Conservation (phyloP, 2,797 vertebrate genomes). For the Coregonus ussuriensis region DNA sequence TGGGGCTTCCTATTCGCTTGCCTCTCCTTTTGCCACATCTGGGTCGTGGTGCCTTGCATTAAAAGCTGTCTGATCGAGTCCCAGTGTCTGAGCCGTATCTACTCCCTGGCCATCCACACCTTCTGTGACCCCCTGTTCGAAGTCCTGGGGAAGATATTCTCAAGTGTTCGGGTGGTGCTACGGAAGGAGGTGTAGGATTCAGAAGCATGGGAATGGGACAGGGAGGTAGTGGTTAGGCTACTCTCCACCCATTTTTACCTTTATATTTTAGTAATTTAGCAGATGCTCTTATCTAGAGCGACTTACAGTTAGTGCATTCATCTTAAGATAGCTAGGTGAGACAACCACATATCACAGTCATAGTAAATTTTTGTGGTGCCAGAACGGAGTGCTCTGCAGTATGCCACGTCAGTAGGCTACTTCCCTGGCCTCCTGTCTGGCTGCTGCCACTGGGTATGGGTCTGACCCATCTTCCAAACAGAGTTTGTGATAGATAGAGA, state of each 20-base stretch:
- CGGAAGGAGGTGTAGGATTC: constrained; percentile 75
- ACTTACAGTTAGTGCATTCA: too few relatives aligned
- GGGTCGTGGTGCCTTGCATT: constrained; percentile 85
- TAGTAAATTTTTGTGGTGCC: too few relatives aligned
- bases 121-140: constrained; percentile 84
- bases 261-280: too few relatives aligned
- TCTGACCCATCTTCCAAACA: background rate
- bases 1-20: constrained; percentile 86
- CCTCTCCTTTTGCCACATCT: constrained; percentile 88
- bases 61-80: constrained; percentile 87
- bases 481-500: background rate
- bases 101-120: constrained; percentile 84
- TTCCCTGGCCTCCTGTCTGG: background rate
- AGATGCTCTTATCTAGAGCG: too few relatives aligned
- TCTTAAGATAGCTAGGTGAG: too few relatives aligned
- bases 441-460: background rate
- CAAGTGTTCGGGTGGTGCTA: constrained; percentile 74
- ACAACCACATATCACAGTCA: too few relatives aligned
- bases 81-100: constrained; percentile 82
- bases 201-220: background rate
- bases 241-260: background rate
- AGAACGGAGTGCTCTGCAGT: too few relatives aligned
- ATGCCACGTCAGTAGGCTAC: background rate
- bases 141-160: constrained; percentile 78
- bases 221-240: background rate